Evolutionary conservation across 2,888 invertebrate genomes (phyloP).

Genomic region (Drosophila borealis): DNA sequence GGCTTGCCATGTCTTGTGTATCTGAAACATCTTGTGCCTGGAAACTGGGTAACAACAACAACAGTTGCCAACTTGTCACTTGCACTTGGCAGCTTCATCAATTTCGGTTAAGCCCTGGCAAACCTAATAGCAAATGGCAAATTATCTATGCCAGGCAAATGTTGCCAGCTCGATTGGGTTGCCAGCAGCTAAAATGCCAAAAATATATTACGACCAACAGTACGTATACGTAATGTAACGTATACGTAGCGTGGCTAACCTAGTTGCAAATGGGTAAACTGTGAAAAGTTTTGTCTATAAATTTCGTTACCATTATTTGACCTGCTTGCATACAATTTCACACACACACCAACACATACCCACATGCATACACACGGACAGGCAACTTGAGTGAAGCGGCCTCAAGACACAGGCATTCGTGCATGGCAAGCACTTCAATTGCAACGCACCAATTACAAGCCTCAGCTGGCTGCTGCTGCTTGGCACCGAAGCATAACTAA

Average conservation of each 20-base stretch:
- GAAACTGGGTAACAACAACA: conserved; percentile 10
- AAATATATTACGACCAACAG: not conserved
- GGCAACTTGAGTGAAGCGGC: conserved; percentile 58
- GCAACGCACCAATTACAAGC: conserved; percentile 80
- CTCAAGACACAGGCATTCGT: conserved; percentile 77
- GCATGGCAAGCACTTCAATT: conserved; percentile 78
- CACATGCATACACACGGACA: conserved; percentile 12
- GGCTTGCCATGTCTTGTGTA: conserved; percentile 6
- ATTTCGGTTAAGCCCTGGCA: conserved; percentile 64
- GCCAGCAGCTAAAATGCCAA: not conserved
- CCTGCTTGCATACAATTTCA: conserved; percentile 77
- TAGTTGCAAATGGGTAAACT: conserved; percentile 17
- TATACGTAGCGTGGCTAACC: conserved; percentile 45
- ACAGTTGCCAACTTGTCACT: conserved; percentile 62
- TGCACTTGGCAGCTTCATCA: conserved; percentile 77
- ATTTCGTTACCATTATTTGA: conserved; percentile 74
- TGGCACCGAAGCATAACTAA: conserved; percentile 80
- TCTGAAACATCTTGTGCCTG: not conserved
- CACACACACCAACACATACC: conserved; percentile 17
- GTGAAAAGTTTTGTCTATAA: conserved; percentile 66
- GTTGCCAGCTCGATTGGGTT: conserved; percentile 36
- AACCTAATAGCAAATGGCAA: conserved; percentile 46
- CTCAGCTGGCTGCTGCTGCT: conserved; percentile 49
- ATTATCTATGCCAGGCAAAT: conserved; percentile 35
- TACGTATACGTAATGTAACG: conserved; percentile 40